phyloP scores from a whole-genome alignment of 2,113 vertebrate species.

The Cyprinus carpio region DNA sequence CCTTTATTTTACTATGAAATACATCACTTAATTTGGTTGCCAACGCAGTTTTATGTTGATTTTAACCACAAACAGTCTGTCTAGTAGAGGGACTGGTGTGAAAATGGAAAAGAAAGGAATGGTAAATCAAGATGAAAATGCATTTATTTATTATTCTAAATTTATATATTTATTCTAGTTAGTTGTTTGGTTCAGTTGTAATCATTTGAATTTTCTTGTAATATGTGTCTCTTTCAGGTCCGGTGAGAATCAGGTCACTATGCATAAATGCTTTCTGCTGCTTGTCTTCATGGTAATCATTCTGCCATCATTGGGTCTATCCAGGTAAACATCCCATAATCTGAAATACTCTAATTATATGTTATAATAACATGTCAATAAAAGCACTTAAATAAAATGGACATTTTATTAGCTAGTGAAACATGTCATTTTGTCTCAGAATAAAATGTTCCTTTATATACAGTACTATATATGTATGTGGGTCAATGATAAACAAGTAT shows the following conservation, averaged over 20 bases:
- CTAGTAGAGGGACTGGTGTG: background rate
- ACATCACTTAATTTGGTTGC: background rate
- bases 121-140: background rate
- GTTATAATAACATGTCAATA: background rate
- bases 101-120: background rate
- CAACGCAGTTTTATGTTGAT: background rate
- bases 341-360: background rate
- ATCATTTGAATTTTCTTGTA: conserved; percentile 23
- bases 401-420: background rate
- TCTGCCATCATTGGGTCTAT: conserved; percentile 91
- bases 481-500: conserved; percentile 2
- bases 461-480: background rate
- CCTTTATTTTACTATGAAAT: background rate
- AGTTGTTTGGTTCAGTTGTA: background rate
- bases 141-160: too few species aligned
- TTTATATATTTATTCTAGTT: background rate
- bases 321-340: conserved; percentile 79
- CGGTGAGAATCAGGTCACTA: conserved; percentile 88
- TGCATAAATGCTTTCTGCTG: conserved; percentile 95
- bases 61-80: background rate
- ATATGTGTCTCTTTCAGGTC: conserved; percentile 75
- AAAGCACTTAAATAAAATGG: background rate
- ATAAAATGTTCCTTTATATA: background rate
- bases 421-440: background rate
- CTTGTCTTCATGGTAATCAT: conserved; percentile 97